Evolutionary conservation across 2,888 invertebrate genomes (phyloP), one percentile per base, ranked within the genome.

Genomic region (Hyppa rectilinea): DNA sequence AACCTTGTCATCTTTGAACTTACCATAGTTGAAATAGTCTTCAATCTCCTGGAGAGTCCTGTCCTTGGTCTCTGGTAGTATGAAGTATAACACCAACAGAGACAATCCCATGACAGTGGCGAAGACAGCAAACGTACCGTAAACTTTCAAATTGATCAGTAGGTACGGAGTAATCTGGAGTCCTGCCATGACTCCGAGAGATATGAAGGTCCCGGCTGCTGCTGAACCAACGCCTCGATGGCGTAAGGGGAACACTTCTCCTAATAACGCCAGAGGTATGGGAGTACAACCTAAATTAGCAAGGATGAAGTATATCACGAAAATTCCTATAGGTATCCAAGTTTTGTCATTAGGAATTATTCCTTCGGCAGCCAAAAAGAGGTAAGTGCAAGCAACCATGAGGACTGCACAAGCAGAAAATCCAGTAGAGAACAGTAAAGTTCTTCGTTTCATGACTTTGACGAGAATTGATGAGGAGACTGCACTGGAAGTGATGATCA

Each of bases 241-340:
- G 1, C 85, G 88, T 50, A 94, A 85, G 0, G 94, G 94, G 49
- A 91, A 91, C 7, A 94, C 70, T 79, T 94, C 94, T 0, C 94
- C 94, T 36, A 92, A 71, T 20, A 94, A 84, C 3, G 90, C 89
- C 23, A 92, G 71, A 2, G 94, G 91, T 64, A 94, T 92, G 0
- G 92, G 89, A 9, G 92, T 90, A 63, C 92, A 92, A 2, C 94
- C 94, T 29, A 94, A 87, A 76, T 93, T 94, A 0, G 87, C 87
- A 26, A 93, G 70, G 26, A 92, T 82, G 55, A 92, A 92, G 72
- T 90, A 94, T 0, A 87, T 34, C 1, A 87, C 84, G 31, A 93
- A 91, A 17, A 94, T 56, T 0, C 78, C 50, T 36, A 91, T 71
- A 0, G 92, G 87, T 63, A 93, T 82, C 87, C 88, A 89, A 0